Conservation (phyloP, 1,140 invertebrate genomes). For the Lepidurus apus region DNA sequence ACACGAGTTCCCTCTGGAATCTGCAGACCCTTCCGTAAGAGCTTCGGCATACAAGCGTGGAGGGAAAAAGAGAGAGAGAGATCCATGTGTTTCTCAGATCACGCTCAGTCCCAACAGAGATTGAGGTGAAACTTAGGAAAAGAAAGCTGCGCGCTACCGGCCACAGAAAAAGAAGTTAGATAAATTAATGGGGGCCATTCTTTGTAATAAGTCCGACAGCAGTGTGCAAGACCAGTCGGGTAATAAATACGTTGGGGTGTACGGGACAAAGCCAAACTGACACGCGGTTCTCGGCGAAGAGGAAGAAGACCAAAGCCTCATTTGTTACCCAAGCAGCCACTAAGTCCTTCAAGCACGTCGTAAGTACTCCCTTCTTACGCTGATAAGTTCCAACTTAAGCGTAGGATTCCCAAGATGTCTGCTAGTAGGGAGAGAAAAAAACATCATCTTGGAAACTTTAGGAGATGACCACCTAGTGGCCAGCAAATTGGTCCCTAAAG, state of each 20-base stretch:
- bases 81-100: background rate
- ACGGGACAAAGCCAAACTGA: background rate
- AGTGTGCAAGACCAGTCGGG: conserved; percentile 7
- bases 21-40: background rate
- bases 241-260: background rate
- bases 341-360: conserved; percentile 16
- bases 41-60: background rate
- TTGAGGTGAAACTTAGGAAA: background rate
- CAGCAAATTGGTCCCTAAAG: no score
- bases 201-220: conserved; percentile 9
- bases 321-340: conserved; percentile 17
- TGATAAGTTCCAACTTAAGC: background rate
- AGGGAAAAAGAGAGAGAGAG: background rate
- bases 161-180: background rate
- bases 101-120: background rate
- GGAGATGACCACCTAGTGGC: no score
- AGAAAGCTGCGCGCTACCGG: background rate
- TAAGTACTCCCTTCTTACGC: conserved; percentile 5
- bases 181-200: conserved; percentile 10
- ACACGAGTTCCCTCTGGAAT: background rate
- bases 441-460: background rate
- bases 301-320: background rate
- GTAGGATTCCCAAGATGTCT: background rate
- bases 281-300: background rate
- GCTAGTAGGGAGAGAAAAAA: background rate